Evolutionary conservation across 2,888 invertebrate species (phyloP).

Genomic region (Julus scandinavius): DNA sequence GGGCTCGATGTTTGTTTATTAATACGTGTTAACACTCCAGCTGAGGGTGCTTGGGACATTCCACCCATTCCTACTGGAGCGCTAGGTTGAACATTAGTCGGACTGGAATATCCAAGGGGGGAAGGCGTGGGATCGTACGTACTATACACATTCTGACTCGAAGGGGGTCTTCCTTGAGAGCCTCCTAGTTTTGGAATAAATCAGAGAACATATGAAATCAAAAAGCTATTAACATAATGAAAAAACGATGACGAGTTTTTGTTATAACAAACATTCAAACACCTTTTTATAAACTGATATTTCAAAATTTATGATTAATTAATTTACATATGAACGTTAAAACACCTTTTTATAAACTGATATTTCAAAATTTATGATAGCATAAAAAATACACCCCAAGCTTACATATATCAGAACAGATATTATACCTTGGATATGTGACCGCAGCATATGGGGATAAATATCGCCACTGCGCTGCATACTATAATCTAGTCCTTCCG

Average conservation of each 20-base stretch:
- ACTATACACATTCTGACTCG: constrained; percentile 76
- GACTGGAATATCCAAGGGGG: constrained; percentile 65
- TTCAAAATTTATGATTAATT: no score
- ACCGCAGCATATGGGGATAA: constrained; percentile 70
- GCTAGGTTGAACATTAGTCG: constrained; percentile 54
- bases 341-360: no score
- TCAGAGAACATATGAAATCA: neutral
- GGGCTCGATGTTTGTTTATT: constrained; percentile 78
- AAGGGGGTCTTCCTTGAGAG: constrained; percentile 72
- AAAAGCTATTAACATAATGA: neutral
- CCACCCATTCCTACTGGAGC: constrained; percentile 56
- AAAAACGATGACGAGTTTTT: neutral
- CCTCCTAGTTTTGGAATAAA: constrained; percentile 51
- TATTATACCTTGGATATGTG: constrained; percentile 63
- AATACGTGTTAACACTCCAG: constrained; percentile 72
- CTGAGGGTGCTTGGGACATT: constrained; percentile 60
- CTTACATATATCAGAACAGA: neutral
- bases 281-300: no score
- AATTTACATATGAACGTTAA: no score
- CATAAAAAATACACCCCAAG: no score
- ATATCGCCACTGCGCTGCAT: constrained; percentile 71
- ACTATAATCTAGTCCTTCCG: constrained; percentile 77
- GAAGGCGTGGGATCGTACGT: constrained; percentile 82
- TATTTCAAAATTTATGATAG: no score
- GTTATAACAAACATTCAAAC: no score